Conservation (phyloP, 2,113 vertebrate species). For the Andinoacara biseriatus region DNA sequence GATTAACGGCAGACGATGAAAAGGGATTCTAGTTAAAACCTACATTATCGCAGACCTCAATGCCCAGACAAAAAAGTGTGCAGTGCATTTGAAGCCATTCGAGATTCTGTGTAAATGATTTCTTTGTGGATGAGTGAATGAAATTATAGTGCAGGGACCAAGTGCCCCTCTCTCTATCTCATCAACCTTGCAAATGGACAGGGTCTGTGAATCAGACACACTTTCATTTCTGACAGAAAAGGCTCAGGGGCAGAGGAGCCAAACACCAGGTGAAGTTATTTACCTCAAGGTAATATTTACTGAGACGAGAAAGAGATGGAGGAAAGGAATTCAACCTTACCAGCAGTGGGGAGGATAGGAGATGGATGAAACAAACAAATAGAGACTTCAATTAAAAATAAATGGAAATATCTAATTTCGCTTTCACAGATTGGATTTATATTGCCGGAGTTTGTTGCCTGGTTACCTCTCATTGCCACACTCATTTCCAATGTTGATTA, state of each 20-base stretch:
- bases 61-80: constrained; percentile 38
- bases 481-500: constrained; percentile 73
- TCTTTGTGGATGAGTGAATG: constrained; percentile 69
- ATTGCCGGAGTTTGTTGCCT: constrained; percentile 68
- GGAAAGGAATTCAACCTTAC: constrained; percentile 22
- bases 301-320: background rate
- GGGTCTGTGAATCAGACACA: constrained; percentile 36
- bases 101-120: constrained; percentile 67
- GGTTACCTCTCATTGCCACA: constrained; percentile 69
- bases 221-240: constrained; percentile 52
- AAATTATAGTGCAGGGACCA: constrained; percentile 62
- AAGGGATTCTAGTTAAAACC: constrained; percentile 75
- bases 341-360: constrained; percentile 8
- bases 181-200: constrained; percentile 61
- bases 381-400: constrained; percentile 73
- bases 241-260: constrained; percentile 42
- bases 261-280: constrained; percentile 54
- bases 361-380: constrained; percentile 69
- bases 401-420: constrained; percentile 79
- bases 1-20: constrained; percentile 74
- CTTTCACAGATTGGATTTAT: constrained; percentile 72
- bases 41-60: constrained; percentile 64
- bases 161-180: constrained; percentile 18
- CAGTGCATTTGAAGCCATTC: constrained; percentile 57
- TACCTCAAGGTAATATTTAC: constrained; percentile 59